A percentile compares a stretch with the other conserved stretches of the same genome.
Evolutionary conservation across 2,888 invertebrate species (phyloP).

Genomic region (Sialis fuliginosa): DNA sequence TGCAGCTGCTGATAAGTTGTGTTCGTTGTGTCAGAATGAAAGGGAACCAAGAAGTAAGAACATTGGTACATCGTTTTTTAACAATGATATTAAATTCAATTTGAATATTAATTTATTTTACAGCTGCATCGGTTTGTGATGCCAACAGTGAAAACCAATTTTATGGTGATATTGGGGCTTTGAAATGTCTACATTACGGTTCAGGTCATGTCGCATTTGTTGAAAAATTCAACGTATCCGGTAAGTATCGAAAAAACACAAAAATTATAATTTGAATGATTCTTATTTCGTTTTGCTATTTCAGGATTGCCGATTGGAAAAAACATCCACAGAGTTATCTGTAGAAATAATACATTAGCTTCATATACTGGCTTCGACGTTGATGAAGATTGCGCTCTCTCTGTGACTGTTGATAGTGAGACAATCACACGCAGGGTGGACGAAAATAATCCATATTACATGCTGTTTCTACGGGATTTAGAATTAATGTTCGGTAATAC

Average conservation of each 20-base stretch:
- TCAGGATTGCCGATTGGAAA: constrained; percentile 20
- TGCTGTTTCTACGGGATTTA: constrained; percentile 15
- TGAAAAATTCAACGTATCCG: constrained; percentile 28
- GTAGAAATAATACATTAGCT: constrained; percentile 39
- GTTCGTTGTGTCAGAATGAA: constrained; percentile 11
- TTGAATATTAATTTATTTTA: not conserved
- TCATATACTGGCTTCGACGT: constrained; percentile 28
- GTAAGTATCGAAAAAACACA: constrained; percentile 17
- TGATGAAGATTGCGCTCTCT: constrained; percentile 34
- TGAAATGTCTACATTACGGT: constrained; percentile 33
- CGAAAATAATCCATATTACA: constrained; percentile 16
- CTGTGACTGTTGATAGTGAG: constrained; percentile 41
- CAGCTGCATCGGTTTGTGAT: constrained; percentile 5
- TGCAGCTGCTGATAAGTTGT: constrained; percentile 17
- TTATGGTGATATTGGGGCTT: constrained; percentile 40
- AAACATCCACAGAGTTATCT: constrained; percentile 32
- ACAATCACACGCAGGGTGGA: constrained; percentile 29
- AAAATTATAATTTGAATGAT: not conserved
- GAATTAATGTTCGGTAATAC: constrained; percentile 17
- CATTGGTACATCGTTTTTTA: not conserved
- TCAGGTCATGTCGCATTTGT: constrained; percentile 41
- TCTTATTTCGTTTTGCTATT: not conserved
- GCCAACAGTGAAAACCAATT: constrained; percentile 29
- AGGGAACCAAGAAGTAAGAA: constrained; percentile 6
- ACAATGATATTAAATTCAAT: no score